Base-by-base conservation (phyloP, 2,113 vertebrate species). In the Takifugu bimaculatus region DNA sequence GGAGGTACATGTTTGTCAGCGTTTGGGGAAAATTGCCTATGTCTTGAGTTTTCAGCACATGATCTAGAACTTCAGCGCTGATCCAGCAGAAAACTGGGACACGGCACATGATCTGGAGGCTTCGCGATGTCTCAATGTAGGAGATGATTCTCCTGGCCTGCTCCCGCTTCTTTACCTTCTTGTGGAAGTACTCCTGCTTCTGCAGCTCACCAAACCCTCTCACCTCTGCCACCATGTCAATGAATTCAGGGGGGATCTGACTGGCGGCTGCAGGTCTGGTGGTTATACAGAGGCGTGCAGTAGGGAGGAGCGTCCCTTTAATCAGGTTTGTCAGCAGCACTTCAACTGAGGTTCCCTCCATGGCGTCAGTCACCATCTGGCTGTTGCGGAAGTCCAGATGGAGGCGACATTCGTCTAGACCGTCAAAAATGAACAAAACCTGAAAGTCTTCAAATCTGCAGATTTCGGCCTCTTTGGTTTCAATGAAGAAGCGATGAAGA, bases 81-180 rank as follows among this genome's bases (percentile, higher is more conserved):
- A 77, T 68, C 74, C 68, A 77, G 60, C 74, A 56, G 60, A 77
- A 77, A 42, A 77, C 56, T 1, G 74, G 74, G 51, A 70, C 70
- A 54, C 49, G 54, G 25, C 73, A 76, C 73, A 76, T 70, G 26
- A 39, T 58, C 57, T 57, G 54, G n/a, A 73, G 58, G 49, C 57
- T 73, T 53, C 49, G 25, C 3, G 63, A 52, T 14, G 15, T 28
- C 63, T 73, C 2, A 0, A 67, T 48, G 58, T 73, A 63, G 48
- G 57, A 39, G 47, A 66, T 42, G 48, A 73, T 52, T 52, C n/a
- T 61, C 12, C 5, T 5, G 13, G 42, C 63, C 29, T 62, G 58
- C 29, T 52, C 48, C 5, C 49, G 26, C 5, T 62, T 43, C 15
- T 25, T 42, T 28, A 67, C 61, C 14, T 54, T 67, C 48, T 32